These are phyloP conservation scores for Macaca mulatta DNA, from an alignment of 2,113 vertebrate genomes.

Conservation along the genomic window DNA sequence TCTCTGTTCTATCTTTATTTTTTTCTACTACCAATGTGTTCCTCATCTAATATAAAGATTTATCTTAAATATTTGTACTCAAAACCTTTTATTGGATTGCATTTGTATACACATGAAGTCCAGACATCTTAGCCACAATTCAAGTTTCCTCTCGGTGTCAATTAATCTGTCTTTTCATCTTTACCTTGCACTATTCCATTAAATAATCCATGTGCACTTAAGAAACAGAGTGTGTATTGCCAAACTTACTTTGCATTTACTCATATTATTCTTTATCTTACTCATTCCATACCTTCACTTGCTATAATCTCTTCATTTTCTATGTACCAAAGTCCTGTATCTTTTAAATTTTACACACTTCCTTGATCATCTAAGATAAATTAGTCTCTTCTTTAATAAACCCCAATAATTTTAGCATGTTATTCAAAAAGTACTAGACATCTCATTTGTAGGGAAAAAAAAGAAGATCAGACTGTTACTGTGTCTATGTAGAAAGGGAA, in stretches of 20 bases:
- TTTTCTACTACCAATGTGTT: not conserved
- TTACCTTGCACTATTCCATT: not conserved
- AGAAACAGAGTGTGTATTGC: not conserved
- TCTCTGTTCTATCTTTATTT: not conserved
- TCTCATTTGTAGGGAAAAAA: not conserved
- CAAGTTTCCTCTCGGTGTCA: not conserved
- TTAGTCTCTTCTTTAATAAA: conserved; percentile 7
- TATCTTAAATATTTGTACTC: not conserved
- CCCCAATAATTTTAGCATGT: not conserved
- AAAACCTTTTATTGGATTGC: not conserved
- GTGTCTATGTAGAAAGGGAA: no score
- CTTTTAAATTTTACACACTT: not conserved
- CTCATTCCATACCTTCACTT: not conserved
- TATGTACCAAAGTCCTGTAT: not conserved
- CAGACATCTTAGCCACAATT: not conserved
- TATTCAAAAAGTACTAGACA: not conserved
- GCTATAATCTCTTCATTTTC: not conserved
- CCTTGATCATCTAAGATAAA: not conserved
- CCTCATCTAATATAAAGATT: not conserved
- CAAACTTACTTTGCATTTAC: not conserved
- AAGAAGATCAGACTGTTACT: no score
- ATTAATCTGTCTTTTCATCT: not conserved
- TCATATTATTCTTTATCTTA: not conserved
- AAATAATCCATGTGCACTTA: not conserved
- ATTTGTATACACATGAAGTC: not conserved